Evolutionary conservation across 2,113 vertebrate genomes (phyloP).

Genomic region (Furnarius figulus): DNA sequence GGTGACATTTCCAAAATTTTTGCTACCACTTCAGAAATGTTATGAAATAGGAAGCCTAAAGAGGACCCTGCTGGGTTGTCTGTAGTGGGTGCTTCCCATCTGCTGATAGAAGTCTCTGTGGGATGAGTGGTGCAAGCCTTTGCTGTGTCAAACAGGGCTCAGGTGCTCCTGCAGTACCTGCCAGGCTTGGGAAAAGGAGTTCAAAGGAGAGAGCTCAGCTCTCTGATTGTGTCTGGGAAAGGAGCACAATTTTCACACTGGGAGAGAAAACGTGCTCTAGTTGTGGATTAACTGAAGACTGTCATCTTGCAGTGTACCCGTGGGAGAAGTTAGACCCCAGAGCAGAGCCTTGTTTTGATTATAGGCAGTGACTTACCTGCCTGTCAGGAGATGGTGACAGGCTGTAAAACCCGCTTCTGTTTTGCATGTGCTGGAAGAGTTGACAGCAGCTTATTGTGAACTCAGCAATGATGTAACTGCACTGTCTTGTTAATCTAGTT

Average conservation of each 20-base stretch:
- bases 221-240: not conserved
- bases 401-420: slow-evolving; percentile 8
- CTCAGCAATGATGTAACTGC: not conserved
- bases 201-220: not conserved
- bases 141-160: not conserved
- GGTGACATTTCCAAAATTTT: not conserved
- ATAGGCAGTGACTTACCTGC: not conserved
- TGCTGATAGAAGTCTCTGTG: not conserved
- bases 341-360: slow-evolving; percentile 18
- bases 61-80: not conserved
- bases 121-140: not conserved
- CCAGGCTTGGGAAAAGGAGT: not conserved
- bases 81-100: not conserved
- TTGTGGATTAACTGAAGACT: not conserved
- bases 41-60: not conserved
- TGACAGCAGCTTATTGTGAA: slow-evolving; percentile 28
- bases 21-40: not conserved
- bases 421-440: not conserved
- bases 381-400: slow-evolving; percentile 15
- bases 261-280: not conserved
- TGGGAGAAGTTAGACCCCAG: not conserved
- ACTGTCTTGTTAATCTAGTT: not conserved
- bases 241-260: not conserved
- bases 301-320: not conserved
- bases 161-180: not conserved